A percentile compares a stretch with the other conserved stretches of the same genome.
Conservation (phyloP, 2,888 invertebrate species). For the Troides oblongomaculatus region DNA sequence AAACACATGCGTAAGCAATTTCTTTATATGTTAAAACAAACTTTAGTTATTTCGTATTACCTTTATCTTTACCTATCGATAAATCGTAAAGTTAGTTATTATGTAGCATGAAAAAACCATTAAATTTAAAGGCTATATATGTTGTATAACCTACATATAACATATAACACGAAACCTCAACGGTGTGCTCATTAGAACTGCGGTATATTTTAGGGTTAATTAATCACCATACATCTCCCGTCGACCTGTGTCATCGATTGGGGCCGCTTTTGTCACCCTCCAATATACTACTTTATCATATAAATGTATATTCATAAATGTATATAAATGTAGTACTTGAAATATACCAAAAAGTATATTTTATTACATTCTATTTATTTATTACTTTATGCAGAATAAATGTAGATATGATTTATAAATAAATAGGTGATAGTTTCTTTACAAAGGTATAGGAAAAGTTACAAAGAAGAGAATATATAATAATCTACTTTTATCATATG, state of each 20-base stretch:
- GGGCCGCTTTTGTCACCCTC: not conserved
- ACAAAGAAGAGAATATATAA: too few relatives aligned
- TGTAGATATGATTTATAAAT: too few relatives aligned
- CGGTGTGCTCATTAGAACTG: conserved; percentile 2
- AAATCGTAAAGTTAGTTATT: too few relatives aligned
- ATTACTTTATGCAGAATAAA: not conserved
- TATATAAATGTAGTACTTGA: not conserved
- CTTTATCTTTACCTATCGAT: too few relatives aligned
- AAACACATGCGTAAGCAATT: not conserved
- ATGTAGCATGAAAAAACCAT: not conserved
- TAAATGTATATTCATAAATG: not conserved
- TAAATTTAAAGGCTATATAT: not conserved
- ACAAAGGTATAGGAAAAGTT: too few relatives aligned
- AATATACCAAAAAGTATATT: not conserved
- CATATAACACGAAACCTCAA: not conserved
- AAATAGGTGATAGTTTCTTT: too few relatives aligned
- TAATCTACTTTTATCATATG: too few relatives aligned
- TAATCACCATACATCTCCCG: conserved; percentile 2
- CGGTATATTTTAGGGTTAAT: conserved; percentile 1
- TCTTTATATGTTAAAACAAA: too few relatives aligned
- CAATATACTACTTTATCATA: not conserved
- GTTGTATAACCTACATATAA: not conserved
- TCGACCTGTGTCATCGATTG: conserved; percentile 3
- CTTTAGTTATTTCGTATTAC: too few relatives aligned
- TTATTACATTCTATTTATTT: not conserved